Conservation (phyloP, 2,113 vertebrate genomes). For the Tachycineta bicolor region DNA sequence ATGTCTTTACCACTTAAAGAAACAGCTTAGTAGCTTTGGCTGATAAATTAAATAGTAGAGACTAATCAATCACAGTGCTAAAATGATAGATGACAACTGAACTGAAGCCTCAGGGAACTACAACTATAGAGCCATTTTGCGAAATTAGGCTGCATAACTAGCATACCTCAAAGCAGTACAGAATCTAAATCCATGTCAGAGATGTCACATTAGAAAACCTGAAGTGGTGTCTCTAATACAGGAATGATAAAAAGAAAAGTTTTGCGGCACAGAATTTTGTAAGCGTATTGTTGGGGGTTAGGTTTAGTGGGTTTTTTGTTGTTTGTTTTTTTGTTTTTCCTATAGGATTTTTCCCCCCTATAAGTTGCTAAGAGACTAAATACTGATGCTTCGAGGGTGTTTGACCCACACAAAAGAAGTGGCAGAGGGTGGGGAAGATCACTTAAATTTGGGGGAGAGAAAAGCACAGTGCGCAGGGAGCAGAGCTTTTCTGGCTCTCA, state of each 20-base stretch:
- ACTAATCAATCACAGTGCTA: conserved; percentile 38
- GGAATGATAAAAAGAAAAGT: background rate
- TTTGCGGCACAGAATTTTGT: background rate
- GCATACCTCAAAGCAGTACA: conserved; percentile 33
- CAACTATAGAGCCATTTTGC: conserved; percentile 34
- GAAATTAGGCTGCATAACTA: conserved; percentile 48
- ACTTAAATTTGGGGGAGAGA: too few relatives aligned
- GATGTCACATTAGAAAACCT: conserved; percentile 11
- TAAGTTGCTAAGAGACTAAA: too few relatives aligned
- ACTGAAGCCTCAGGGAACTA: conserved; percentile 39
- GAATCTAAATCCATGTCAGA: conserved; percentile 17
- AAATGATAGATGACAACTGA: conserved; percentile 59
- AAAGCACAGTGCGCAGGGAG: too few relatives aligned
- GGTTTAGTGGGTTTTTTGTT: too few relatives aligned
- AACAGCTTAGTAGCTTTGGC: conserved; percentile 8
- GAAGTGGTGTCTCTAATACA: conserved; percentile 8
- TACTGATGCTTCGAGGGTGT: too few relatives aligned
- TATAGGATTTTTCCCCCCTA: too few relatives aligned
- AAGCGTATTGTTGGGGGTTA: background rate
- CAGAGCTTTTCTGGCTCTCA: too few relatives aligned
- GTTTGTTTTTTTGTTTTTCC: too few relatives aligned
- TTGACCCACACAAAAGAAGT: too few relatives aligned
- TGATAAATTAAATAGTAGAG: conserved; percentile 49
- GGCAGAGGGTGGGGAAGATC: too few relatives aligned
- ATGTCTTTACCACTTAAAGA: conserved; percentile 26